Base-by-base conservation (phyloP, 2,797 vertebrate genomes). In the Eutrigla gurnardus region DNA sequence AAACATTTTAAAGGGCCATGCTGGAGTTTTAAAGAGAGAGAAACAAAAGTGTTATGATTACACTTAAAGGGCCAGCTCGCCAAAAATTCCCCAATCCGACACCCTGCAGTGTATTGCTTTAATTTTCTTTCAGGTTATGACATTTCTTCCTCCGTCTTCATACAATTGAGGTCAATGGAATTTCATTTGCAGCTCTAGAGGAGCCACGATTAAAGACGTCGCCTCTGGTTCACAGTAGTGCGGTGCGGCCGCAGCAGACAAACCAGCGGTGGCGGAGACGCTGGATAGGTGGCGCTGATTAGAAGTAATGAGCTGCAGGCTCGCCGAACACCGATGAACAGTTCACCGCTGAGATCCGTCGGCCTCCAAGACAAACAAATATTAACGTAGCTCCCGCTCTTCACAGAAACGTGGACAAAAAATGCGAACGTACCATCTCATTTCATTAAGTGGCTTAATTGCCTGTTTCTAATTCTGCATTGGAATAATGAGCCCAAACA, bases 301-400 rank as follows among this genome's bases (percentile, higher is more conserved):
- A 65, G 42, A 81, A 62, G 58, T 70, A 70, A 75, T 55, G 57
- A 82, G 66, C 36, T 53, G 39, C 40, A 15, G 39, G 42, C 47
- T 62, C 18, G 8, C 7, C 65, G 12, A 6, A 40, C 35, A 62
- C n/a, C n/a, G n/a, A n/a, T n/a, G n/a, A n/a, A n/a, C 17, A 12
- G n/a, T 33, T 62, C 43, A 53, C 35, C 5, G 15, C n/a, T 47
- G 50, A 65, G 54, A 66, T 69, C 36, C 37, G 63, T 54, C 25
- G 59, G 17, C 42, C 5, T 18, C 1, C 14, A 47, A 62, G 32
- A 63, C 40, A 61, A 65, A 65, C 49, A 63, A 55, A 61, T 37
- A 45, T 49, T 49, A 3, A 25, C 25, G 25, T 25, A 25, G 25
- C 25, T 25, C 25, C 52, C n/a, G 50, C 46, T 43, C 62, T 52